phyloP scores from a whole-genome alignment of 30 jellyfish, hydroid and myxozoan species.

The Mastigias papua region DNA sequence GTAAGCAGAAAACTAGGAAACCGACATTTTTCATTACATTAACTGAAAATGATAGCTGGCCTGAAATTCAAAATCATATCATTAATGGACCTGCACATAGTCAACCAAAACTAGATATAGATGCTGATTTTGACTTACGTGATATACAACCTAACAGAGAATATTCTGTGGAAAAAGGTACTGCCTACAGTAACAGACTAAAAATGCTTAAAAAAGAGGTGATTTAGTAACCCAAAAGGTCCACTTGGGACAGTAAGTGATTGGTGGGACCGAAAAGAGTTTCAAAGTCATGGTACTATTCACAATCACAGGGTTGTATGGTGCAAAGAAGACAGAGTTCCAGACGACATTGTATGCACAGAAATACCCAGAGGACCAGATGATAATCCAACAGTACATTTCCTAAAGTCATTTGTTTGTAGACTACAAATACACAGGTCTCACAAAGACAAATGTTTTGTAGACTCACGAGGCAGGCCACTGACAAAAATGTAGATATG shows the following conservation, averaged over 20 bases:
- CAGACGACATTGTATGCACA: conserved; percentile 35
- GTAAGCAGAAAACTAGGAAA: not conserved
- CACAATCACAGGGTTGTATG: conserved; percentile 56
- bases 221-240: not conserved
- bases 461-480: not conserved
- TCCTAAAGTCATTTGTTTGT: not conserved
- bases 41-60: conserved; percentile 24
- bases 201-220: not conserved
- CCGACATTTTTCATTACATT: conserved; percentile 17
- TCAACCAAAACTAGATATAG: not conserved
- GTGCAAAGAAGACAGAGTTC: conserved; percentile 38
- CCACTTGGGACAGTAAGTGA: conserved; percentile 11
- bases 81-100: conserved; percentile 4
- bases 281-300: conserved; percentile 27
- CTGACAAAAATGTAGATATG: not conserved
- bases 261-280: conserved; percentile 39
- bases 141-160: not conserved
- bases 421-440: not conserved
- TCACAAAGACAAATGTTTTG: not conserved
- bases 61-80: conserved; percentile 24
- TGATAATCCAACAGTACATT: not conserved
- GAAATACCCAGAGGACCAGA: conserved; percentile 23
- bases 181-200: not conserved
- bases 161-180: not conserved
- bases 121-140: not conserved